Percentiles rank a stretch among this genome's conserved stretches.
phyloP scores from a whole-genome alignment of 2,113 vertebrate species.

The Melanocharis versteri region DNA sequence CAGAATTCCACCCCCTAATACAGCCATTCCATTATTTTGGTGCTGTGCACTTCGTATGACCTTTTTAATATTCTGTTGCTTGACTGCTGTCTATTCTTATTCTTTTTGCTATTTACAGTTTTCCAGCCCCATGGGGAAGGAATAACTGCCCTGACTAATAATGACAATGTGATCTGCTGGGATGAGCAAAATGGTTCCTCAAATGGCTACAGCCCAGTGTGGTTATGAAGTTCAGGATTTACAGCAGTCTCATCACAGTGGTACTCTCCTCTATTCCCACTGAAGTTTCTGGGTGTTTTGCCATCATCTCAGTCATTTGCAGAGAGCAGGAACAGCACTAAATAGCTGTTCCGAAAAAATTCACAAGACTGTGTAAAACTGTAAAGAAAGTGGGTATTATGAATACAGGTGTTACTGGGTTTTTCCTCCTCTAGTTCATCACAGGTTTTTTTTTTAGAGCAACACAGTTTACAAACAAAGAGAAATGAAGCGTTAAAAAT shows the following conservation, averaged over 20 bases:
- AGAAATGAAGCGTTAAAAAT: not conserved
- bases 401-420: not conserved
- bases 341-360: not conserved
- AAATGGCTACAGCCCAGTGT: rapidly evolving
- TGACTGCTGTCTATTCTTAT: not conserved
- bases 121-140: not conserved
- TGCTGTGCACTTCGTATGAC: not conserved
- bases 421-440: not conserved
- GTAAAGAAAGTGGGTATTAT: not conserved
- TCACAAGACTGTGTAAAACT: not conserved
- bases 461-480: not conserved
- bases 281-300: not conserved
- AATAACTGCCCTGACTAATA: not conserved
- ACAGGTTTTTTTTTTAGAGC: not conserved
- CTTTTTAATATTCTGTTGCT: constrained; percentile 33
- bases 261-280: not conserved
- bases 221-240: not conserved
- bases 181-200: not conserved
- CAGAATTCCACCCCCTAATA: not conserved
- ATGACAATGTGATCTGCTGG: not conserved
- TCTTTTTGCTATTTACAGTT: constrained; percentile 6
- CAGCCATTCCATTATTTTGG: not conserved
- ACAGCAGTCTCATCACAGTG: not conserved
- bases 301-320: not conserved
- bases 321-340: not conserved